phyloP scores from a whole-genome alignment of 2,888 invertebrate genomes.

The Spatulosminthurus flaviceps region DNA sequence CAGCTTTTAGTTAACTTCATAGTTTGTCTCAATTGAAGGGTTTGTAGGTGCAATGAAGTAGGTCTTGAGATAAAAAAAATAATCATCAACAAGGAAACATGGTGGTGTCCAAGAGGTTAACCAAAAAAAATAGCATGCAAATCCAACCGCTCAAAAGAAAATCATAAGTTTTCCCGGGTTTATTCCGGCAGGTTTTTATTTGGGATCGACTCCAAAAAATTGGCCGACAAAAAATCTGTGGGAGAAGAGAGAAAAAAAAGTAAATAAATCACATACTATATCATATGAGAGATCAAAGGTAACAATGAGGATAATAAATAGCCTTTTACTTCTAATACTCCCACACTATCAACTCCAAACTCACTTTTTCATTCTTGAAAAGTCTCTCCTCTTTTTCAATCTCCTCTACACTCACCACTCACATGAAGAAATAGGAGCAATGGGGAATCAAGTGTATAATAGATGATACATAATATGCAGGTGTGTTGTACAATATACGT shows the following conservation, averaged over 20 bases:
- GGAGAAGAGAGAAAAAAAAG: constrained; percentile 29
- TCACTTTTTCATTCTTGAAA: too few relatives aligned
- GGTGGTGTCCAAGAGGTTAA: too few relatives aligned
- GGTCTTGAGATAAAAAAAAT: constrained; percentile 19
- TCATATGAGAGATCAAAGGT: background rate
- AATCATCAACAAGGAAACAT: background rate
- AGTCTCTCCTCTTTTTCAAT: too few relatives aligned
- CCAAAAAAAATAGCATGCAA: constrained; percentile 31
- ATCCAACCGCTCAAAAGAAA: constrained; percentile 28
- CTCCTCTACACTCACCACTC: too few relatives aligned
- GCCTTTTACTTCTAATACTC: background rate
- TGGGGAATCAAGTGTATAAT: too few relatives aligned
- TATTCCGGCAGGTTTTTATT: constrained; percentile 32
- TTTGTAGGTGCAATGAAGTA: background rate
- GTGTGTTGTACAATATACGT: too few relatives aligned
- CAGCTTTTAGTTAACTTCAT: too few relatives aligned
- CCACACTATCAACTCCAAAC: background rate
- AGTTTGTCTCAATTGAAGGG: background rate
- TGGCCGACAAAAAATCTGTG: constrained; percentile 36
- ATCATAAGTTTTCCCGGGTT: constrained; percentile 34
- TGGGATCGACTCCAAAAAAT: constrained; percentile 37
- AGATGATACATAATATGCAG: too few relatives aligned
- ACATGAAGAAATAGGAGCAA: too few relatives aligned
- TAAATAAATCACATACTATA: too few relatives aligned
- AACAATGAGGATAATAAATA: background rate